Base-by-base conservation (phyloP, 2,888 invertebrate species). In the Eupithecia subfuscata region DNA sequence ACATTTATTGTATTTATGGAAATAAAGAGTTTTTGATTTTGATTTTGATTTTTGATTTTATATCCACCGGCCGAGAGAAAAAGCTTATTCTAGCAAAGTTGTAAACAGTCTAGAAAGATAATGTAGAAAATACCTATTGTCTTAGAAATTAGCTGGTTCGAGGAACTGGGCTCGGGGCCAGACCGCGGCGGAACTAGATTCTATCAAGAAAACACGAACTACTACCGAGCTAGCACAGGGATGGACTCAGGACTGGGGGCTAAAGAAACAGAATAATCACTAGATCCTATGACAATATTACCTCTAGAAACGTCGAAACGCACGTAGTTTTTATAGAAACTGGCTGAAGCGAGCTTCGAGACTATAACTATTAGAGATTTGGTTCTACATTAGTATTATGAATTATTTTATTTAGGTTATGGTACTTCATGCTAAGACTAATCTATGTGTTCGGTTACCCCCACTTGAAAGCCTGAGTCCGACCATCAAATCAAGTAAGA, bases 181-280 rank as follows among this genome's bases (percentile, higher is more conserved):
- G 25, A 64, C 72, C 68, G 64, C 69, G n/a, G 25, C 43, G 70
- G 60, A 75, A 70, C 72, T 75, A 70, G 76, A 78, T 78, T 74
- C 65, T 75, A 75, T 78, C 78, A 60, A 48, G 70, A 71, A 73
- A 78, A 74, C 75, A 73, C 78, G 70, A 75, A 69, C 75, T 72
- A 73, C 73, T 67, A 34, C 40, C 52, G 52, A 56, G 68, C 56
- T 69, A 69, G 45, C 45, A 69, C 73, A 72, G 76, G 45, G 68
- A 56, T 60, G 60, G 4, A 63, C 12, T 40, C 22, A 70, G 69
- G 71, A 16, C 45, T 48, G 67, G 22, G 56, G 56, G 56, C 25
- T 22, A 18, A 1, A 9, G 40, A 9, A 40, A 40, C 18, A 8
- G 9, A 34, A 34, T 34, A 64, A 34, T 64, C 40, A 40, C 9